Conservation (phyloP, 2,888 invertebrate species). For the Hofmannophila pseudospretella region DNA sequence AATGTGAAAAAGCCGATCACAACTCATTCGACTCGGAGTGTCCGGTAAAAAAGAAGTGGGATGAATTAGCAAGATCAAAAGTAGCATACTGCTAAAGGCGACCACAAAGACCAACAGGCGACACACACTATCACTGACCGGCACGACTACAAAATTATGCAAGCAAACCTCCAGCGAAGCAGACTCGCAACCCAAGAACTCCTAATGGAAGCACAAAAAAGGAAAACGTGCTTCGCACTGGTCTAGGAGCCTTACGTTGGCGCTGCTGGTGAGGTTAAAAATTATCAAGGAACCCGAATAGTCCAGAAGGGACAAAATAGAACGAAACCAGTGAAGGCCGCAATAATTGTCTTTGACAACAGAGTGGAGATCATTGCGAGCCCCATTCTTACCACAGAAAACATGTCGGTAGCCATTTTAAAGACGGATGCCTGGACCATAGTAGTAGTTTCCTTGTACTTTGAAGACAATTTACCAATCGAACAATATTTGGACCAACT, state of each 20-base stretch:
- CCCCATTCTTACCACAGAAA: constrained; percentile 4
- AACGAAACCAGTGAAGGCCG: constrained; percentile 2
- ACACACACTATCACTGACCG: too few species aligned
- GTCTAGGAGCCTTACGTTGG: not conserved
- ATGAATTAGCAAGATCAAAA: too few species aligned
- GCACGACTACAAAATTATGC: too few species aligned
- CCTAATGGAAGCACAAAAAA: not conserved
- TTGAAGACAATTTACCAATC: constrained; percentile 6
- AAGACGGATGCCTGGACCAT: constrained; percentile 2
- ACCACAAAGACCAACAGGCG: too few species aligned
- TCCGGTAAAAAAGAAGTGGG: too few species aligned
- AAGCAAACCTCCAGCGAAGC: not conserved
- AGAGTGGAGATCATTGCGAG: not conserved
- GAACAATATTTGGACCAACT: constrained; percentile 7
- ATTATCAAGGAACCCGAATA: not conserved
- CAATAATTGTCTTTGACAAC: constrained; percentile 6
- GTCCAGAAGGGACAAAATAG: not conserved
- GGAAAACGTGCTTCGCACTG: not conserved
- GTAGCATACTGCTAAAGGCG: too few species aligned
- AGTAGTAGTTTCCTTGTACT: constrained; percentile 2
- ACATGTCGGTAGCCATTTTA: constrained; percentile 1
- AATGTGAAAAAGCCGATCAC: too few species aligned
- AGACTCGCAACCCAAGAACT: not conserved
- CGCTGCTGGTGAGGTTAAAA: not conserved
- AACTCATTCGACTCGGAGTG: too few species aligned